Evolutionary conservation across 2,888 invertebrate genomes (phyloP).

Genomic region (Heliothis peltigera): DNA sequence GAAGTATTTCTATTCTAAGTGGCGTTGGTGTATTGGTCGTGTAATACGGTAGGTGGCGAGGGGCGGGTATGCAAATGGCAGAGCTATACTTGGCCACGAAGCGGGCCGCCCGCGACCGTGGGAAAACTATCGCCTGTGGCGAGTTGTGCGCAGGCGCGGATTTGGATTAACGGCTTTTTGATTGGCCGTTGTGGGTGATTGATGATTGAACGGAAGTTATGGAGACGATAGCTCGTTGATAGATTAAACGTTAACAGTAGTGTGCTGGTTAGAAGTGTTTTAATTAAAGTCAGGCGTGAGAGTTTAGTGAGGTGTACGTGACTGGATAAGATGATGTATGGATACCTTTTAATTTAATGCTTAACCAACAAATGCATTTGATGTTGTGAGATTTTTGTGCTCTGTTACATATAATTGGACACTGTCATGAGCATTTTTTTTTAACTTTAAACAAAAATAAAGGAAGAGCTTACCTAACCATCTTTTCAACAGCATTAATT

Average conservation of each 20-base stretch:
- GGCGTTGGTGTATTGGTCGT: slow-evolving; percentile 70
- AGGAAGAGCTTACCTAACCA: neutral
- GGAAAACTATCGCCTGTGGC: slow-evolving; percentile 90
- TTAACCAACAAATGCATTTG: neutral
- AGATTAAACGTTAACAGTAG: slow-evolving; percentile 19
- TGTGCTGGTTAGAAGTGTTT: slow-evolving; percentile 8
- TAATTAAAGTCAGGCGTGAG: slow-evolving; percentile 10
- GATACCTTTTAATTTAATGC: neutral
- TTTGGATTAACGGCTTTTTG: slow-evolving; percentile 63
- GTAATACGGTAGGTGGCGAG: slow-evolving; percentile 85
- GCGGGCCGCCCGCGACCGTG: slow-evolving; percentile 86
- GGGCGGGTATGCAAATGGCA: slow-evolving; percentile 88
- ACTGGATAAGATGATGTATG: neutral
- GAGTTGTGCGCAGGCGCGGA: slow-evolving; percentile 78
- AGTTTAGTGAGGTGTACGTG: neutral
- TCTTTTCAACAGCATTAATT: neutral
- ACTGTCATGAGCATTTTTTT: too few species aligned
- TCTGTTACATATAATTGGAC: too few species aligned
- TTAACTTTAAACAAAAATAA: too few species aligned
- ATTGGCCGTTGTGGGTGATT: slow-evolving; percentile 49
- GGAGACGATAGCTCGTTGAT: slow-evolving; percentile 31
- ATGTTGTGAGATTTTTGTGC: too few species aligned
- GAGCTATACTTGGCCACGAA: slow-evolving; percentile 86
- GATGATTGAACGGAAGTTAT: slow-evolving; percentile 50
- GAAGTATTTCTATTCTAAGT: slow-evolving; percentile 33